These are phyloP conservation scores for Crotophaga sulcirostris DNA, from an alignment of 2,113 vertebrate species.

Conservation along the genomic window DNA sequence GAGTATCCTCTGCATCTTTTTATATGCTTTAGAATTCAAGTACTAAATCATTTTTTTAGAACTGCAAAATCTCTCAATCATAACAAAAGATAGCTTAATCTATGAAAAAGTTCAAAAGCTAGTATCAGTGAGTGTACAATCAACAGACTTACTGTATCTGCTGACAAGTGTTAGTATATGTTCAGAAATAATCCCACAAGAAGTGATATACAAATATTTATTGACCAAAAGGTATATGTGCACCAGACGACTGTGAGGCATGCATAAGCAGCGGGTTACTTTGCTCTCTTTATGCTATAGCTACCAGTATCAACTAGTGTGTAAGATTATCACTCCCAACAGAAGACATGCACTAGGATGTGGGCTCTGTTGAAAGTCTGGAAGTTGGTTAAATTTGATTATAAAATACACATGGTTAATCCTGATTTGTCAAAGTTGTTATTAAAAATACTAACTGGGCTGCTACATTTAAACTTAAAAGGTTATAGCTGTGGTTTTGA, in stretches of 20 bases:
- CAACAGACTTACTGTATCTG: neutral
- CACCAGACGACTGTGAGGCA: neutral
- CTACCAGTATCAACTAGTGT: neutral
- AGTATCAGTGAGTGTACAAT: neutral
- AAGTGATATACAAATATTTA: neutral
- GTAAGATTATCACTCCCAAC: neutral
- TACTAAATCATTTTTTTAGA: constrained; percentile 31
- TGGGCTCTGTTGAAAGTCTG: neutral
- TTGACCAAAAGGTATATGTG: neutral
- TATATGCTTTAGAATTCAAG: neutral
- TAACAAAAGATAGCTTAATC: neutral
- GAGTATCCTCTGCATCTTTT: constrained; percentile 3
- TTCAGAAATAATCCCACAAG: neutral
- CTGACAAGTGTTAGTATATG: neutral
- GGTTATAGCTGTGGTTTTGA: neutral
- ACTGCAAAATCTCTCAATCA: neutral
- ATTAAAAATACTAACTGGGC: neutral
- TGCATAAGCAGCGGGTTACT: neutral
- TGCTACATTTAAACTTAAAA: neutral
- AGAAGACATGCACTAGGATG: neutral
- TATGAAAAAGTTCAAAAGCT: neutral
- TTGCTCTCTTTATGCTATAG: neutral
- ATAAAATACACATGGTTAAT: neutral
- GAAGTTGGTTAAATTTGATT: neutral
- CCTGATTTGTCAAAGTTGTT: neutral